Evolutionary conservation across 2,113 vertebrate genomes (phyloP).

Genomic region (Pan troglodytes): DNA sequence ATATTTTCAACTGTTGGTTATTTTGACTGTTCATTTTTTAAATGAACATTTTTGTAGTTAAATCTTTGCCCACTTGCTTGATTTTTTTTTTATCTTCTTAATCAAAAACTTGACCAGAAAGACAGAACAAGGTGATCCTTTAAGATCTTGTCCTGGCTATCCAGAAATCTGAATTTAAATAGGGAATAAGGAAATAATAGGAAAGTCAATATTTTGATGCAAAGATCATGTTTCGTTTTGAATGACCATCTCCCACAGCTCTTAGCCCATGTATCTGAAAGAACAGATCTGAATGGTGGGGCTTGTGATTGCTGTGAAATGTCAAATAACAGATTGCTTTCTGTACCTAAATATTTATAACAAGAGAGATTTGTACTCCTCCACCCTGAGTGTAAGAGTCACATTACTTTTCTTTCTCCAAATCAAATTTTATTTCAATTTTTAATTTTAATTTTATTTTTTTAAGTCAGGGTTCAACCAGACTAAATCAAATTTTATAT

Average conservation of each 20-base stretch:
- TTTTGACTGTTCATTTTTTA: neutral
- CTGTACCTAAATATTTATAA: conserved; percentile 56
- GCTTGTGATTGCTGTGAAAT: neutral
- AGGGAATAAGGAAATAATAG: conserved; percentile 28
- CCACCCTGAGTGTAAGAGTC: conserved; percentile 18
- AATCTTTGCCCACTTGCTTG: neutral
- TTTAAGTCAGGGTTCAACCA: too few relatives aligned
- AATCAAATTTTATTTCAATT: conserved; percentile 39
- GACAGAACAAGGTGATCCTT: neutral
- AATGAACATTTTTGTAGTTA: neutral
- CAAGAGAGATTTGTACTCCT: neutral
- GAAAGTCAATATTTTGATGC: conserved; percentile 17
- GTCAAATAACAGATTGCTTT: conserved; percentile 16
- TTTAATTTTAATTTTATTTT: too few relatives aligned
- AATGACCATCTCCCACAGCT: neutral
- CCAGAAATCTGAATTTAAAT: neutral
- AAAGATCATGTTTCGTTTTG: conserved; percentile 21
- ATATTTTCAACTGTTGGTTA: neutral
- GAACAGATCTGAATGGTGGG: neutral
- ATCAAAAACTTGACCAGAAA: conserved; percentile 7
- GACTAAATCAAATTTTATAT: conserved; percentile 56
- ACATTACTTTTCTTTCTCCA: conserved; percentile 63
- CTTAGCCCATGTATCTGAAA: neutral
- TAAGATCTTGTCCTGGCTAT: neutral
- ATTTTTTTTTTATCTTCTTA: neutral